Evolutionary conservation across 2,888 invertebrate species (phyloP), one percentile per base, ranked within the genome.

Genomic region (Drosophila pseudotalamancana): DNA sequence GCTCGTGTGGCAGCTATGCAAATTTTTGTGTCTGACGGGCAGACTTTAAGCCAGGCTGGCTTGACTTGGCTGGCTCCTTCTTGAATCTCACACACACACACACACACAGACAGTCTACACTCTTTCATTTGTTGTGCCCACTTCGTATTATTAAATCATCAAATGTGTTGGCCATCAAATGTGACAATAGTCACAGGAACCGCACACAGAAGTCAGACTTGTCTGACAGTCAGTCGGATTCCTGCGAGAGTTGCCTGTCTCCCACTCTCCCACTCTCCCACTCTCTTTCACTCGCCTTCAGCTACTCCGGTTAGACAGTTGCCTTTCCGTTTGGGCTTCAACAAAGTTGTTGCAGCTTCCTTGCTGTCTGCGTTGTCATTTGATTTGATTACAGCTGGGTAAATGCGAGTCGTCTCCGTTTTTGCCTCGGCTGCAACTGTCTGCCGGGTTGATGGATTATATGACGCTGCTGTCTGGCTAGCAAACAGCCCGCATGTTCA

Each of bases 121-220:
- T 54, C 54, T 43, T 62, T 64, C 64, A 65, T 72, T 63, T 62
- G 54, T 40, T 34, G 37, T 49, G 31, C 31, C 25, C 34, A 8
- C 25, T 40, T 19, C 43, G 39, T 55, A 76, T 76, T 78, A 81
- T 81, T 74, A 69, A 75, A 82, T 79, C 75, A 82, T 75, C 82
- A 82, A 68, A 82, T 77, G 85, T 77, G 82, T 84, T 79, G 72
- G 64, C 81, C 77, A 71, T 84, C 81, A 84, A 76, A 81, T 84
- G 71, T 81, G 78, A 81, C 81, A 83, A 84, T 83, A 54, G 68
- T 46, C 66, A 51, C 51, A 27, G 62, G 64, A 67, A 37, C 40
- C 54, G 42, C 57, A 37, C 14, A n/a, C 40, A n/a, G n/a, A n/a
- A 19, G 34, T 34, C 48, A 16, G 46, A n/a, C n/a, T n/a, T n/a